Conservation (phyloP, 53 echinoderm and acorn worm species). For the Temnopleurus reevesii region DNA sequence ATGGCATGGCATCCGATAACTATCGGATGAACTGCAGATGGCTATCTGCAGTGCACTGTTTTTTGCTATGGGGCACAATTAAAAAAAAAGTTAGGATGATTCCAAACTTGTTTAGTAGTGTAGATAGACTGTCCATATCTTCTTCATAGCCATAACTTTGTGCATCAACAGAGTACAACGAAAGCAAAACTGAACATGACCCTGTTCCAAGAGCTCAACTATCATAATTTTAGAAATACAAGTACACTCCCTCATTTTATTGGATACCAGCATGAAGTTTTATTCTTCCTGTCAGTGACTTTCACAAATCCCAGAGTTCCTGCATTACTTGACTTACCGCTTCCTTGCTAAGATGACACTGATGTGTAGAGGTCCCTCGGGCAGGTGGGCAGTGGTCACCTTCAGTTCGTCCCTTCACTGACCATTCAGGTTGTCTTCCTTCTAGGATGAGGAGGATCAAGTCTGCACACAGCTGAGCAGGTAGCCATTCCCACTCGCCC, state of each 20-base stretch:
- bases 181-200: neutral
- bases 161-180: too few species aligned
- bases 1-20: too few species aligned
- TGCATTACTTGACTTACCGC: slow-evolving; percentile 55
- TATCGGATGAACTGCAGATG: too few species aligned
- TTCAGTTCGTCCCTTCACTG: slow-evolving; percentile 88
- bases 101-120: too few species aligned
- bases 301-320: neutral
- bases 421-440: slow-evolving; percentile 59
- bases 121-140: too few species aligned
- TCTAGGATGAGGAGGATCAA: slow-evolving; percentile 49
- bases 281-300: neutral
- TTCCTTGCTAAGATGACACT: slow-evolving; percentile 63
- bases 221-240: neutral
- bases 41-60: too few species aligned
- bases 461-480: slow-evolving; percentile 47
- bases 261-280: neutral
- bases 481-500: slow-evolving; percentile 42
- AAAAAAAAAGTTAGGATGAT: too few species aligned
- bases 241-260: neutral
- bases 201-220: neutral
- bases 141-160: too few species aligned
- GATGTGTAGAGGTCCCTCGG: slow-evolving; percentile 60
- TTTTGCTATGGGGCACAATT: too few species aligned
- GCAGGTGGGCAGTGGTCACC: slow-evolving; percentile 88